These are phyloP conservation scores for Cyclura pinguis DNA, from an alignment of 2,797 vertebrate species.

Conservation along the genomic window DNA sequence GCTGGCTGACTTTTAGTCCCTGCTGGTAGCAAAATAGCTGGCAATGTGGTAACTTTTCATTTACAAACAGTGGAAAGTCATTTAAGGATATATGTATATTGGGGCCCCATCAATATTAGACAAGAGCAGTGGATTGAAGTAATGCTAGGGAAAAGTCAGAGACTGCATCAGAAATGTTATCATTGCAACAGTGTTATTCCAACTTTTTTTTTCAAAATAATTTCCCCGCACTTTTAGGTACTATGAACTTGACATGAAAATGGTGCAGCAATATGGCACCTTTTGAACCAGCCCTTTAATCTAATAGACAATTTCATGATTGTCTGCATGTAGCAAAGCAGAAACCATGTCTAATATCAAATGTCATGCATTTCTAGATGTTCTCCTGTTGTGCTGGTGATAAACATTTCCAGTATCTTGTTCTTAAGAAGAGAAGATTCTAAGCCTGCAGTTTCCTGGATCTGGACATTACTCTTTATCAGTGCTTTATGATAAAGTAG, in stretches of 20 bases:
- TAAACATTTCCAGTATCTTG: conserved; percentile 34
- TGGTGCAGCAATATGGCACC: background rate
- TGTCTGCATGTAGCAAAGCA: background rate
- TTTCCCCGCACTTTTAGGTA: background rate
- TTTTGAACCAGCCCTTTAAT: background rate
- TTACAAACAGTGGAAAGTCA: background rate
- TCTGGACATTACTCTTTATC: conserved; percentile 47
- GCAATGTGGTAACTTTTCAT: background rate
- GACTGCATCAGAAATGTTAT: background rate
- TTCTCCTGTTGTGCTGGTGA: background rate
- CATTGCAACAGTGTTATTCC: background rate
- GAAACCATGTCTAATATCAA: background rate
- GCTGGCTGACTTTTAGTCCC: background rate
- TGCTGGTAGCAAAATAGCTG: no score
- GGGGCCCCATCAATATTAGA: background rate
- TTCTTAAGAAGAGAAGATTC: conserved; percentile 36
- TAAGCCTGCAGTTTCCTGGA: conserved; percentile 39
- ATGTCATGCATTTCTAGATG: background rate
- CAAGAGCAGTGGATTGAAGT: background rate
- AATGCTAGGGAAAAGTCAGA: background rate
- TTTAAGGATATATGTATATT: background rate
- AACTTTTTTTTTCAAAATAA: background rate
- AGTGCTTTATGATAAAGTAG: conserved; percentile 59
- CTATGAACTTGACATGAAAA: background rate
- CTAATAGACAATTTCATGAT: background rate